Evolutionary conservation across 2,113 vertebrate genomes (phyloP), one percentile per base, ranked within the genome.

Genomic region (Piaya cayana): DNA sequence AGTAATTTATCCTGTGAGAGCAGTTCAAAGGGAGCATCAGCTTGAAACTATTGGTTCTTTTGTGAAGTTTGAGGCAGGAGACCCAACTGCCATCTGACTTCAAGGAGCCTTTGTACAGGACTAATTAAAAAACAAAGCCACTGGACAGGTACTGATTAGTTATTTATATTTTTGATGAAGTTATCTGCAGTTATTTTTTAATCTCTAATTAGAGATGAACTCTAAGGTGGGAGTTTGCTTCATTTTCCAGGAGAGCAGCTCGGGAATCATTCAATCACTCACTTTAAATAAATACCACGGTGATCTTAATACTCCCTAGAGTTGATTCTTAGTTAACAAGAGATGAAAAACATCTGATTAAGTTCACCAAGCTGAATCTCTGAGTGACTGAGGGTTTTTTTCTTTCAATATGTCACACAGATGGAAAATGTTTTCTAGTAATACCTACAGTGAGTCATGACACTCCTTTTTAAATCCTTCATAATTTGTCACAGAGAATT

Each of bases 1-100:
- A 95, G 93, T 97, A 97, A 97, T 94, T 97, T 93, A 96, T 96
- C 96, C 93, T 93, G 75, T 53, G 91, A 97, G 88, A 97, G 83
- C 59, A 96, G 94, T 97, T 98, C 97, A 98, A 98, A 97, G 92
- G 58, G 64, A 98, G 88, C 27, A 97, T 72, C 86, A 95, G 84
- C 77, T 90, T 96, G 88, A 96, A 96, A 69, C 82, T 97, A 90
- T 84, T 82, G 95, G 96, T 89, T 95, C 42, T 5, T 88, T 84
- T 94, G 90, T 93, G 92, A 96, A 97, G 88, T 95, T 92, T 90
- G 88, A 97, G 86, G 85, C 80, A 93, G 96, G 97, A 93, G 42
- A 93, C 47, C 72, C 39, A 72, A 93, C 86, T 83, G 92, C 94
- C 93, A 95, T 96, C 87, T 68, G 91, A 92, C 92, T 95, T 97